Conservation (phyloP, 2,113 vertebrate genomes). For the Accipiter cooperii region DNA sequence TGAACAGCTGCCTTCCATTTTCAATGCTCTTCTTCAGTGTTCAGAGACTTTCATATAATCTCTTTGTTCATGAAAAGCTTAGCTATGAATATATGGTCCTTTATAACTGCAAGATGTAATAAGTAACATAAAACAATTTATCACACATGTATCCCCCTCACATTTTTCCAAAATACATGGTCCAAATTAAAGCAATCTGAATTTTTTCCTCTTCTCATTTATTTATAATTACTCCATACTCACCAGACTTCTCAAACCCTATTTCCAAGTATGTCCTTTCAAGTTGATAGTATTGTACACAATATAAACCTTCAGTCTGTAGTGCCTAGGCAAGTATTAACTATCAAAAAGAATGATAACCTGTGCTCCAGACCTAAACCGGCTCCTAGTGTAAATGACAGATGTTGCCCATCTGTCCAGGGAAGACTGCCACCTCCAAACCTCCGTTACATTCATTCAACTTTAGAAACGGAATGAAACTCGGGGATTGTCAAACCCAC, state of each 20-base stretch:
- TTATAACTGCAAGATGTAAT: background rate
- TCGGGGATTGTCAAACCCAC: background rate
- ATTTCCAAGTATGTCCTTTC: background rate
- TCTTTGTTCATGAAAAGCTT: background rate
- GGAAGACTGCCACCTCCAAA: background rate
- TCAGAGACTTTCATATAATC: background rate
- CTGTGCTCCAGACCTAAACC: background rate
- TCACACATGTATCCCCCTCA: background rate
- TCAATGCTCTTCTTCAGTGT: background rate
- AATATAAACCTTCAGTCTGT: background rate
- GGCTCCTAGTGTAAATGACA: background rate
- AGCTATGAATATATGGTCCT: background rate
- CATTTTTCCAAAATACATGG: background rate
- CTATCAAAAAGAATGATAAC: background rate
- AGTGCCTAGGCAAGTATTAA: background rate
- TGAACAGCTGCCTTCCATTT: background rate
- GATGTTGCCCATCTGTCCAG: background rate
- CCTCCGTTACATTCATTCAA: background rate
- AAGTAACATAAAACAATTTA: background rate
- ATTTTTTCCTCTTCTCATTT: background rate
- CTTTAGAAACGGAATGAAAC: background rate
- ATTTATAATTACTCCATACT: background rate
- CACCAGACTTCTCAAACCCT: background rate
- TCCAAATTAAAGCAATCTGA: background rate
- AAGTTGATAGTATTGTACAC: background rate